Base-by-base conservation (phyloP, 2,888 invertebrate species). In the Agonopterix heracliana region DNA sequence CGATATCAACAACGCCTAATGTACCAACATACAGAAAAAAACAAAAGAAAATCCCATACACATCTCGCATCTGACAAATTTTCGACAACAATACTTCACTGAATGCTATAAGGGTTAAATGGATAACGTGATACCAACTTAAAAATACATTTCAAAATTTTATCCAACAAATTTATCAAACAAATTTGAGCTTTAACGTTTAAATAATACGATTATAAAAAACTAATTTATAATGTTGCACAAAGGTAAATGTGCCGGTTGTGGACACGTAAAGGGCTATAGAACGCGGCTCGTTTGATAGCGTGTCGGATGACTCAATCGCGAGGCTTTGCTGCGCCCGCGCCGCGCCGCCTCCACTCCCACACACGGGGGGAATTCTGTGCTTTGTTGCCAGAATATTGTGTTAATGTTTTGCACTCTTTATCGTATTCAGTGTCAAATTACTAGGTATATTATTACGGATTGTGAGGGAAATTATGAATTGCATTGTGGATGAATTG, bases 11-110 rank as follows among this genome's bases (percentile, higher is more conserved):
- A 53, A 68, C 73, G 71, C 65, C 71, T 79, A 79, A 78, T 77
- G 77, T 71, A 71, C 70, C 74, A 64, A 71, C 65, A 73, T 72
- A 66, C 54, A 57, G 56, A 63, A 62, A 62, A 64, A 65, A 63
- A 60, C 61, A 64, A 55, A 57, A 64, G 66, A 67, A 61, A 57
- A 56, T 47, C 41, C 51, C 51, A 65, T 60, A 75, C 75, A 74
- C 80, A 77, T 77, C 75, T 73, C 74, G 66, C 77, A 79, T 81
- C 86, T 85, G 87, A 87, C 87, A 86, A 87, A 86, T 86, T 86
- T 80, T 63, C 62, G 68, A 78, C 79, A 83, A 85, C 86, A 86
- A 86, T 78, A 68, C 68, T 56, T 50, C 65, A 63, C 63, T 61
- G 74, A 72, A 78, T 78, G 73, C 10, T 13, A 41, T 76, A 81